Conservation (phyloP, 2,113 vertebrate genomes). For the Ceyx cyanopectus region DNA sequence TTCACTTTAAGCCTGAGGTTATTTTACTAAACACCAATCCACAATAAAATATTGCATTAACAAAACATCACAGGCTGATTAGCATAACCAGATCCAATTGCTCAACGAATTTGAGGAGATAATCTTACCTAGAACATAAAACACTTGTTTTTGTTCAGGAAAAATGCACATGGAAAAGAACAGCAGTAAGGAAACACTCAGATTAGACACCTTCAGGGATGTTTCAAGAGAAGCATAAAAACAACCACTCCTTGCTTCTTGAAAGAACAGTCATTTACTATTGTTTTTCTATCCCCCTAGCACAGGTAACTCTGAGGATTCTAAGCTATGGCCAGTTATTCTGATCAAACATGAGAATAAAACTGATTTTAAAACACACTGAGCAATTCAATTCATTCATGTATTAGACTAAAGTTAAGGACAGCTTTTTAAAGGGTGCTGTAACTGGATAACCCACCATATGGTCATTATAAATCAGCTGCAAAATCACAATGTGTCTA, state of each 20-base stretch:
- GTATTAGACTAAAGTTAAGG: not conserved
- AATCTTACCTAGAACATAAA: not conserved
- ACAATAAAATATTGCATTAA: not conserved
- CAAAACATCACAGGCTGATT: not conserved
- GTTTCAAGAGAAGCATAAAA: not conserved
- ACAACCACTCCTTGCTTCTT: not conserved
- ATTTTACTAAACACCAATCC: not conserved
- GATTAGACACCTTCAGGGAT: not conserved
- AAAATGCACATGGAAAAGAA: not conserved
- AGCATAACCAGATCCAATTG: not conserved
- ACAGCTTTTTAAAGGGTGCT: not conserved
- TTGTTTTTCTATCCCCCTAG: not conserved
- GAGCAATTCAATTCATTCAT: not conserved
- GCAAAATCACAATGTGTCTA: not conserved
- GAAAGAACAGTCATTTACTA: not conserved
- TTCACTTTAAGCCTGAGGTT: not conserved
- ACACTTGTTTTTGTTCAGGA: not conserved
- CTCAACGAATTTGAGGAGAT: constrained; percentile 10
- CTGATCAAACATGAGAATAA: not conserved
- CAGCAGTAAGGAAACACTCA: not conserved
- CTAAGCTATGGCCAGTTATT: not conserved
- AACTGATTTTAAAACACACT: not conserved
- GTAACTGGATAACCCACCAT: not conserved
- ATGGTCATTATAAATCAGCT: not conserved
- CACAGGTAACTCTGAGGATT: not conserved